A percentile compares a stretch with the other conserved stretches of the same genome.
Evolutionary conservation across 2,113 vertebrate species (phyloP).

Genomic region (Falcunculus frontatus): DNA sequence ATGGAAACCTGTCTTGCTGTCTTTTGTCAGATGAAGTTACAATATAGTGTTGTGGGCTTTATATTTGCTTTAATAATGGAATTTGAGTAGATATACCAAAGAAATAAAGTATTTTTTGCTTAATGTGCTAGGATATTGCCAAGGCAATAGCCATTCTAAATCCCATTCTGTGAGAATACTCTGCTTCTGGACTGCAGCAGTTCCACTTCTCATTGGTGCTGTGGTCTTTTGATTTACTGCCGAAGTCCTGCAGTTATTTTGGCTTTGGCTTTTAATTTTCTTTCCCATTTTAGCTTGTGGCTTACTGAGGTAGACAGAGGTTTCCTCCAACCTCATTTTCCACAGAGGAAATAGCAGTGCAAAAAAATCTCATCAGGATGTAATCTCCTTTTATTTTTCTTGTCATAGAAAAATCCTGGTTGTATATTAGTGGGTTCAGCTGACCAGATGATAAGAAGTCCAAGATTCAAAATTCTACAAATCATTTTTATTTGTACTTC

Average conservation of each 20-base stretch:
- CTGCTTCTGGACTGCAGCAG: background rate
- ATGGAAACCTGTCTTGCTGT: background rate
- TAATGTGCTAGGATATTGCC: background rate
- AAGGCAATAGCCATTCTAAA: background rate
- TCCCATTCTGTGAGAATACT: background rate
- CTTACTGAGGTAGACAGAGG: background rate
- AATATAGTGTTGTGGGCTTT: background rate
- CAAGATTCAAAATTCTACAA: background rate
- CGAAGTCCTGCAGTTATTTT: background rate
- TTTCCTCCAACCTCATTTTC: constrained; percentile 29
- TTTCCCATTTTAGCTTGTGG: background rate
- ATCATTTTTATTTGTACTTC: background rate
- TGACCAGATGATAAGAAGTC: background rate
- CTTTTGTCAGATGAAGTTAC: background rate
- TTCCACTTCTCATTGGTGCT: background rate
- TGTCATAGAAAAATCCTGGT: background rate
- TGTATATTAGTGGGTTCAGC: background rate
- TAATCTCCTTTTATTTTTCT: constrained; percentile 17
- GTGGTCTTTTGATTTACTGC: background rate
- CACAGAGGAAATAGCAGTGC: constrained; percentile 12
- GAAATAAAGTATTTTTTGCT: background rate
- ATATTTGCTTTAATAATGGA: background rate
- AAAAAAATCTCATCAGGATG: background rate
- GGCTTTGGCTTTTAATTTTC: background rate
- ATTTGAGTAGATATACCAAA: background rate